Evolutionary conservation across 2,797 vertebrate genomes (phyloP), one percentile per base, ranked within the genome.

Genomic region (Hoplostethus mediterraneus): DNA sequence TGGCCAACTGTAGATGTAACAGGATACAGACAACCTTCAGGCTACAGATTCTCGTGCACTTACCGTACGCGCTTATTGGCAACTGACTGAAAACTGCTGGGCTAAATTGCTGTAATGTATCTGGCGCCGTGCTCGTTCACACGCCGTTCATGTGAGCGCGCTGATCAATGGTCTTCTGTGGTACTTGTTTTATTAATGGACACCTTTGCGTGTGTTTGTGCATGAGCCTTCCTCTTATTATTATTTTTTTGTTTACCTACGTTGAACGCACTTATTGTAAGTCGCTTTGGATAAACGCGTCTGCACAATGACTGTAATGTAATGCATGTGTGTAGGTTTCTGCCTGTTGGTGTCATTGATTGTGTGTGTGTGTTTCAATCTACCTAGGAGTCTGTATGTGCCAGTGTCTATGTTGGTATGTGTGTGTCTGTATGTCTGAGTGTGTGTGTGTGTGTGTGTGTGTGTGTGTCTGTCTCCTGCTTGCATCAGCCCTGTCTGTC

Each of bases 401-500:
- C 73, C 17, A 3, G 4, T 36, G 55, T 38, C 48, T 63, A 56
- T 77, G 63, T 70, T 13, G 10, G 70, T 72, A 28, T 51, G 55
- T 51, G 5, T 13, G 25, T 28, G 51, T 60, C 7, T 28, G 17
- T 25, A 10, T 53, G 51, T 10, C 1, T 10, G 17, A 9, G 51
- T 28, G 51, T 53, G 51, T 51, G n/a, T 12, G 63, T 53, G 51
- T 51, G n/a, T 12, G 63, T 83, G 74, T 81, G 49, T 69, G 52
- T 52, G 62, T 64, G 49, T 70, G 10, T 67, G 45, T 70, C 68
- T 91, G 84, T 90, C 88, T 86, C 48, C 45, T 66, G 48, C 73
- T 93, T 92, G 84, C 91, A 90, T 93, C 89, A 93, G 67, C 40
- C 13, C 53, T 0, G 12, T 71, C 67, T 64, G 61, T 71, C 67